A percentile compares a stretch with the other conserved stretches of the same genome.
Conservation (phyloP, 2,888 invertebrate genomes). For the Laspeyria flexula region DNA sequence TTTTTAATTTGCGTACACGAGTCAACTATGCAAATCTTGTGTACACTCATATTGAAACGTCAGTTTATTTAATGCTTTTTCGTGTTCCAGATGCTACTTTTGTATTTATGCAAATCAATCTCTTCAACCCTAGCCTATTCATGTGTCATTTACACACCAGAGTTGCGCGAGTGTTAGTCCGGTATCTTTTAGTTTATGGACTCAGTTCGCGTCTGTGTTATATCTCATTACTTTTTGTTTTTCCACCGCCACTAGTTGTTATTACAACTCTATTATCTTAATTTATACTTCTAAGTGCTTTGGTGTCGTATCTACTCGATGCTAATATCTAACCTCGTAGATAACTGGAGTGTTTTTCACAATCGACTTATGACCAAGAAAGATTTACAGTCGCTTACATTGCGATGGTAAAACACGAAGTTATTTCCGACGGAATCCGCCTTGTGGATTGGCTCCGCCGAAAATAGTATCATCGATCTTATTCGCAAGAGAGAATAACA, state of each 20-base stretch:
- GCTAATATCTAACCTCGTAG: slow-evolving; percentile 47
- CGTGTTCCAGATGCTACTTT: slow-evolving; percentile 34
- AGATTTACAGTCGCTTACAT: slow-evolving; percentile 71
- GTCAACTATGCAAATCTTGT: slow-evolving; percentile 13
- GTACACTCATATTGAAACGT: slow-evolving; percentile 22
- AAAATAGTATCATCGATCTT: slow-evolving; percentile 83
- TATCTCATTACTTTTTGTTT: slow-evolving; percentile 40
- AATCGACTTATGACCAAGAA: slow-evolving; percentile 71
- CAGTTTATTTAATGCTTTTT: slow-evolving; percentile 23
- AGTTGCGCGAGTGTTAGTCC: slow-evolving; percentile 24
- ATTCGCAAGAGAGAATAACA: slow-evolving; percentile 74
- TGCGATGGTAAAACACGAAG: slow-evolving; percentile 71
- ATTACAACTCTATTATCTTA: slow-evolving; percentile 45
- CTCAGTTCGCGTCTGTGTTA: slow-evolving; percentile 40
- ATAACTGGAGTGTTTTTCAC: slow-evolving; percentile 71
- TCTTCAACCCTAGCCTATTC: slow-evolving; percentile 46
- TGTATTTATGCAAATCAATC: slow-evolving; percentile 47
- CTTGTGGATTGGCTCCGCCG: slow-evolving; percentile 77
- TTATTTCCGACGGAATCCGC: slow-evolving; percentile 82
- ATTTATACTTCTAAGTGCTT: slow-evolving; percentile 53
- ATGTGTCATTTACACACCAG: slow-evolving; percentile 49
- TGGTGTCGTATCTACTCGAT: slow-evolving; percentile 50
- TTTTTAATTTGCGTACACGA: slow-evolving; percentile 13
- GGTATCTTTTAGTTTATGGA: slow-evolving; percentile 30
- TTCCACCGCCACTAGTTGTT: slow-evolving; percentile 35